Base-by-base conservation (phyloP, 2,888 invertebrate genomes). In the Lasioglossum vierecki region DNA sequence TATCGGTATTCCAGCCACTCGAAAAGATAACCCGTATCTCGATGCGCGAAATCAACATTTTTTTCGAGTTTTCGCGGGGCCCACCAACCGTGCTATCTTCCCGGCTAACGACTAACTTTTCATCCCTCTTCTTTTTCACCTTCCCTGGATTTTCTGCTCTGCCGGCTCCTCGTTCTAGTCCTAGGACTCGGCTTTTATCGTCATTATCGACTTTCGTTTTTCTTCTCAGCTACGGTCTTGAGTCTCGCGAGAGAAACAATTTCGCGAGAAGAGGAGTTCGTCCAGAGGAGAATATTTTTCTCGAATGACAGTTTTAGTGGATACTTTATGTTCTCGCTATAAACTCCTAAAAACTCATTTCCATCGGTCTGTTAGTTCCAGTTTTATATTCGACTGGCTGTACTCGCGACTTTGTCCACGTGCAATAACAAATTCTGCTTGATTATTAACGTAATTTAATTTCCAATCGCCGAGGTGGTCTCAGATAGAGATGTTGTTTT, bases 21-120 rank as follows among this genome's bases (percentile, higher is more conserved):
- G 70, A 77, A 79, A 63, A 86, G 88, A 89, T 89, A 89, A 79
- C 84, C 79, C 63, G 49, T 89, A 83, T 88, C 89, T 88, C 41
- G 70, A 71, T 60, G 77, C 77, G 53, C 63, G n/a, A 46, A 84
- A 63, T 35, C 78, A 74, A 66, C 66, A 76, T 79, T 75, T 66
- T 74, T 74, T 66, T 39, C 18, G 15, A 8, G 18, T 35, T 35
- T 66, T 39, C 35, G 35, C 63, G 13, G 30, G 26, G 13, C 26
- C 13, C 4, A 1, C 60, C 26, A 1, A 22, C 53, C 22, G 53
- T 22, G 22, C 9, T 53, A 53, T 22, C 53, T 53, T 6, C 2
- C 53, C 53, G 53, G 53, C 53, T 22, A 9, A n/a, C 57, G 11
- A n/a, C 57, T 11, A 57, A n/a, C 57, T n/a, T 57, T n/a, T 11